Evolutionary conservation across 2,113 vertebrate species (phyloP), one percentile per base, ranked within the genome.

Genomic region (Oxygymnocypris stewartii): DNA sequence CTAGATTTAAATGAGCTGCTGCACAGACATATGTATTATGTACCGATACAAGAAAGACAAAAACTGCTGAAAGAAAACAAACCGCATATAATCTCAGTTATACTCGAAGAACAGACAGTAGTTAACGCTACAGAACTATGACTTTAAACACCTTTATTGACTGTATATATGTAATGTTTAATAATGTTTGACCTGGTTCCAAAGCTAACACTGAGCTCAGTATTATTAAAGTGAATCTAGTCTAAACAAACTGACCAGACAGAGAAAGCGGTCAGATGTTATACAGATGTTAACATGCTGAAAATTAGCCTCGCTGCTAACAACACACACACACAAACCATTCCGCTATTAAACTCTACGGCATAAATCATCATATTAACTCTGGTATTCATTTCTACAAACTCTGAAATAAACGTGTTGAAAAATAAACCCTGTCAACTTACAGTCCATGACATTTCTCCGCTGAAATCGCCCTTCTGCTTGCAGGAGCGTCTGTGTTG

Each of bases 371-470:
- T 35, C 20, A 49, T 51, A n/a, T 51, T 7, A 6, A 31, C 16
- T 23, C 11, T 2, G 6, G 10, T 9, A 35, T 71, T 18, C 7
- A 2, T 37, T 82, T 11, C 12, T 51, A 37, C 49, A 82, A 16
- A 51, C 5, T 0, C 2, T 37, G n/a, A 71, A 69, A 67, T n/a
- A 51, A 14, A 51, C 16, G 10, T n/a, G 40, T 23, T n/a, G 42
- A 28, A 59, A 42, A 42, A 73, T 11, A 54, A 84, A 84, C 57
- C 67, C 35, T 73, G 8, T 57, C 9, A 40, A 92, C 91, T 92
- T 80, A 92, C 91, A 86, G 49, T 87, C 85, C 90, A 91, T 91
- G 77, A 79, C 79, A 88, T 87, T 9, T 86, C 84, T 84, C 47
- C 31, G 42, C 47, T 9, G 40, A 61, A 25, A 35, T 18, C 35